These are phyloP conservation scores for Steatocranus sp. DNA, from an alignment of 2,797 vertebrate genomes.

Conservation along the genomic window DNA sequence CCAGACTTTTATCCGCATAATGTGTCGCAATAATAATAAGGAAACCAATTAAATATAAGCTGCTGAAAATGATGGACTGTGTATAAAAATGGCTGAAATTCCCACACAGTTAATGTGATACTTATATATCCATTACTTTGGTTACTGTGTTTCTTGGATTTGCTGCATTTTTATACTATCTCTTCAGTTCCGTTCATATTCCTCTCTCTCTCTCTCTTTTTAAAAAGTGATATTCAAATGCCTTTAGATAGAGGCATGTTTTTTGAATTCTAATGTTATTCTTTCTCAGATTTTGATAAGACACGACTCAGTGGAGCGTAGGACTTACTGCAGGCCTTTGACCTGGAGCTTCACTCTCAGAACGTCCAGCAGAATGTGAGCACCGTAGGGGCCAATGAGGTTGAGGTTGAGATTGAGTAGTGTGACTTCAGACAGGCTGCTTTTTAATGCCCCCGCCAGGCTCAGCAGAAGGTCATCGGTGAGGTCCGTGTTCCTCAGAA, in stretches of 20 bases:
- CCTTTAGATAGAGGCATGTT: not conserved
- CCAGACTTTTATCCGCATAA: not conserved
- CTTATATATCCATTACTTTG: not conserved
- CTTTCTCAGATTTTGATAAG: not conserved
- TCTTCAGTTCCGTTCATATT: not conserved
- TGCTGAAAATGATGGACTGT: not conserved
- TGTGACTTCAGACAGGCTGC: slow-evolving; percentile 72
- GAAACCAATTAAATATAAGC: not conserved
- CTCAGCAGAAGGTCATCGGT: slow-evolving; percentile 73
- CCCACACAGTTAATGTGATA: not conserved
- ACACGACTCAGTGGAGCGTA: not conserved
- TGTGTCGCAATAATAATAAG: not conserved
- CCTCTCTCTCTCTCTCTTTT: not conserved
- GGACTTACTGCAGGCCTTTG: slow-evolving; percentile 75
- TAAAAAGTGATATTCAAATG: not conserved
- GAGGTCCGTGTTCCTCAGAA: slow-evolving; percentile 81
- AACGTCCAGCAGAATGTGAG: slow-evolving; percentile 73
- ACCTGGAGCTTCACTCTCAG: slow-evolving; percentile 73
- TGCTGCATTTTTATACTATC: not conserved
- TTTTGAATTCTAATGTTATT: not conserved
- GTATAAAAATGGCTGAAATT: not conserved
- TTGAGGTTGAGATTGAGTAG: slow-evolving; percentile 84
- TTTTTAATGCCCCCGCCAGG: slow-evolving; percentile 68
- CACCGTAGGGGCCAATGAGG: slow-evolving; percentile 74
- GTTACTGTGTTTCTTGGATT: not conserved